Evolutionary conservation across 2,888 invertebrate genomes (phyloP), one percentile per base, ranked within the genome.

Genomic region (Pemphredon lugubris): DNA sequence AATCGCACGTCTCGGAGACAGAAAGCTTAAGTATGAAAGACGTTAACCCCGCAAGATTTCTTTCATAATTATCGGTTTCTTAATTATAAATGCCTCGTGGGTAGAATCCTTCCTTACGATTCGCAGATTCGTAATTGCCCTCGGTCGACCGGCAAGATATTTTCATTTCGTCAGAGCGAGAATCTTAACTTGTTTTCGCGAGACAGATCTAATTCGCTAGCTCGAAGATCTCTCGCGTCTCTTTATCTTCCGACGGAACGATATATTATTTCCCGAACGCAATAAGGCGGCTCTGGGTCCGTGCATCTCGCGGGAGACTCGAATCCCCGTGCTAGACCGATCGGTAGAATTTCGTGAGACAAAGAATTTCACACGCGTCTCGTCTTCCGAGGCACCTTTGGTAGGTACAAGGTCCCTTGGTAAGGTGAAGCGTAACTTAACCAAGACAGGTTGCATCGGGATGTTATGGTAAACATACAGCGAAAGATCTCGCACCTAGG

Each of bases 401-500:
- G 67, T n/a, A 65, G 68, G 76, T 70, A 80, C 74, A 77, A 80
- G 75, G 77, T 77, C 64, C 64, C 64, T 60, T 71, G 68, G 67
- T 71, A 63, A 81, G 73, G 61, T 57, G 67, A 82, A 81, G 81
- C 81, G 81, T 77, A 81, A 80, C 76, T 76, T 63, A 70, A 65
- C 80, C 77, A 86, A 87, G 85, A 86, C 86, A 86, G 85, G 86
- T 87, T 89, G 88, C 88, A 88, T 86, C 85, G 83, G 72, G 83
- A 83, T 82, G 85, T 88, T 86, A 87, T 87, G 85, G 87, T 85
- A 87, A 89, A 88, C 82, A 88, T 74, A 80, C 83, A 77, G 81
- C 84, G 83, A 88, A 87, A 89, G 88, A 89, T 87, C 86, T 89
- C 89, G 83, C 89, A 89, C 89, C 89, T 89, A 89, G 89, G 89